Conservation (phyloP, 2,113 vertebrate species). For the Meriones unguiculatus region DNA sequence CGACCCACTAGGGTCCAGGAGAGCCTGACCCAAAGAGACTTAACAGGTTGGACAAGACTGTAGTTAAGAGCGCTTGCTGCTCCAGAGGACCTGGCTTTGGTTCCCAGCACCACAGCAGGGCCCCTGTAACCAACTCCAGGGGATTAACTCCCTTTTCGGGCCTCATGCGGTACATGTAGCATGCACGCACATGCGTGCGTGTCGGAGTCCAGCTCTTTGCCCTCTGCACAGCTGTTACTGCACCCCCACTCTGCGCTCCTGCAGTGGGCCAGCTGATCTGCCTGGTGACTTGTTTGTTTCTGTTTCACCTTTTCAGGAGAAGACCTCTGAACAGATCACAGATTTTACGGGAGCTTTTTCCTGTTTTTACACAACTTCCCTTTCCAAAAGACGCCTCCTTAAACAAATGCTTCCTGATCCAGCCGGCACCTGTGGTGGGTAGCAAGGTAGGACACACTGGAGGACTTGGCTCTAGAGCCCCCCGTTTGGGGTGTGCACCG, state of each 20-base stretch:
- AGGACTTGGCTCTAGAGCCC: conserved; percentile 2
- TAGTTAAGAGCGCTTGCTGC: not conserved
- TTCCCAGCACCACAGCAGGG: no score
- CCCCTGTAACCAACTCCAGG: not conserved
- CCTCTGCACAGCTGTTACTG: not conserved
- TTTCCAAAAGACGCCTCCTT: conserved; percentile 85
- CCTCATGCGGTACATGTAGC: not conserved
- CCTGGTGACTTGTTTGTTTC: conserved; percentile 9
- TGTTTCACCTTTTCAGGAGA: conserved; percentile 81
- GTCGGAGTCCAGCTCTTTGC: not conserved
- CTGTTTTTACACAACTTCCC: conserved; percentile 80
- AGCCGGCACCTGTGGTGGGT: conserved; percentile 80
- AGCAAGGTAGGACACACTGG: conserved; percentile 84
- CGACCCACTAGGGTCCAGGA: not conserved
- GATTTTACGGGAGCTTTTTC: conserved; percentile 86
- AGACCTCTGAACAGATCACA: conserved; percentile 85
- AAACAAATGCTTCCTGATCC: conserved; percentile 87
- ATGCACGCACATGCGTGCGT: no score
- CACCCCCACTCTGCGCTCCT: not conserved
- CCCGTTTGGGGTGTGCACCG: not conserved
- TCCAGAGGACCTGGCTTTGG: not conserved
- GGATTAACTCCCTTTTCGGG: not conserved
- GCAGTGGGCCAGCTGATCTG: not conserved
- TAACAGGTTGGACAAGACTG: not conserved
- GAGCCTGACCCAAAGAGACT: not conserved